Evolutionary conservation across 2,888 invertebrate species (phyloP), one percentile per base, ranked within the genome.

Genomic region (Drosophila falleni): DNA sequence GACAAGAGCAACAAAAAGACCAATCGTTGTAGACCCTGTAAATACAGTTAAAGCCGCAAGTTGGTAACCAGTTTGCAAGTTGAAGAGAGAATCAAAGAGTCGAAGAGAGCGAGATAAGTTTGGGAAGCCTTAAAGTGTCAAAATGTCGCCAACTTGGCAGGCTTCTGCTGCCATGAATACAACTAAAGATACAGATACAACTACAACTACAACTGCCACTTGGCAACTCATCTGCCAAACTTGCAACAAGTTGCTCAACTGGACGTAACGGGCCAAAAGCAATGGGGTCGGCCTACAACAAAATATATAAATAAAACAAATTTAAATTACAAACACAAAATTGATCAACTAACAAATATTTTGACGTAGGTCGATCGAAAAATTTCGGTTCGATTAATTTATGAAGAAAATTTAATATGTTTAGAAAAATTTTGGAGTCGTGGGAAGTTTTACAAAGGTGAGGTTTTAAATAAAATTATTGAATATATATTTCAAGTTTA

Each of bases 61-160:
- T 33, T 62, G 49, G 10, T 6, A 62, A 67, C 67, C 67, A 60
- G 67, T 67, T 67, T 66, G 46, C 46, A 29, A 29, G 23, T 61
- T 16, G 51, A 33, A 42, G 33, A 23, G 23, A 1, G 23, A 23
- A 4, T 23, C 4, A 23, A 41, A 51, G 13, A 33, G 19, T 31
- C 19, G 60, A 29, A 19, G 10, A 3, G 42, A 5, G 15, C 5
- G 8, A 29, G 11, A 35, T 19, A 33, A 37, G 49, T 64, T 69
- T 74, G 82, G 90, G 84, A 84, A 84, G 90, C 84, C 84, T 88
- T 89, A 84, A 81, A 84, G 86, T 84, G 89, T 78, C 87, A 46
- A 74, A 84, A 69, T 83, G 89, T 84, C 82, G 85, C 89, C 82
- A 84, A 80, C 87, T 84, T 89, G 80, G 80, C 83, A 88, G 89